phyloP scores from a whole-genome alignment of 2,797 vertebrate genomes.

The Stomatorhinus walkeri region DNA sequence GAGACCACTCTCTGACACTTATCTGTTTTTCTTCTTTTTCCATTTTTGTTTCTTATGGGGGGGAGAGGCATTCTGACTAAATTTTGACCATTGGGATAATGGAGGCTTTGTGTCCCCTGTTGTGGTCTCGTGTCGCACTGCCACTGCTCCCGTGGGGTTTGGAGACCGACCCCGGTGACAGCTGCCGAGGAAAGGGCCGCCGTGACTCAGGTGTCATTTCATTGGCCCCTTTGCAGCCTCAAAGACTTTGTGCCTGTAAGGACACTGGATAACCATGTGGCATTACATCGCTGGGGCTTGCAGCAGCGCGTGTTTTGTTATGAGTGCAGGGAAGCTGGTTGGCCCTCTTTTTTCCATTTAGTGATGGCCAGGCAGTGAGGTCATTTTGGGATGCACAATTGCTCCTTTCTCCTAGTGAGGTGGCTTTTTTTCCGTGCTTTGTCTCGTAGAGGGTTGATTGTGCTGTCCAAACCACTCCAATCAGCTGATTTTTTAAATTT shows the following conservation, averaged over 20 bases:
- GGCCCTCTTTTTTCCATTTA: background rate
- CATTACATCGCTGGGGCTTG: background rate
- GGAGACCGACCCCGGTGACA: background rate
- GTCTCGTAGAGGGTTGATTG: background rate
- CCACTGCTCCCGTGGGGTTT: background rate
- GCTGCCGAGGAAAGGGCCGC: background rate
- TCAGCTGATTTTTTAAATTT: background rate
- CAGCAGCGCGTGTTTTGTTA: background rate
- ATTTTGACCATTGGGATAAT: background rate
- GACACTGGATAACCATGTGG: background rate
- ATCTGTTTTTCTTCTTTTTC: background rate
- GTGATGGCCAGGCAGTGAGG: background rate
- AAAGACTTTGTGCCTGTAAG: background rate
- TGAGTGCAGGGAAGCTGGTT: background rate
- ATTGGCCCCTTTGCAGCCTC: background rate
- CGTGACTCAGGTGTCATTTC: background rate
- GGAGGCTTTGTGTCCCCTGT: background rate
- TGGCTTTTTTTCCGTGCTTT: background rate
- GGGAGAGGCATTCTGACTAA: background rate
- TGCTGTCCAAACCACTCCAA: background rate
- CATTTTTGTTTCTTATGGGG: background rate
- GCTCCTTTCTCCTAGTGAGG: background rate
- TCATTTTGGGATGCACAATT: background rate
- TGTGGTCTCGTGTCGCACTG: background rate
- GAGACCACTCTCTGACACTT: background rate